phyloP scores from a whole-genome alignment of 1,140 invertebrate genomes.

The Drosophila mojavensis region DNA sequence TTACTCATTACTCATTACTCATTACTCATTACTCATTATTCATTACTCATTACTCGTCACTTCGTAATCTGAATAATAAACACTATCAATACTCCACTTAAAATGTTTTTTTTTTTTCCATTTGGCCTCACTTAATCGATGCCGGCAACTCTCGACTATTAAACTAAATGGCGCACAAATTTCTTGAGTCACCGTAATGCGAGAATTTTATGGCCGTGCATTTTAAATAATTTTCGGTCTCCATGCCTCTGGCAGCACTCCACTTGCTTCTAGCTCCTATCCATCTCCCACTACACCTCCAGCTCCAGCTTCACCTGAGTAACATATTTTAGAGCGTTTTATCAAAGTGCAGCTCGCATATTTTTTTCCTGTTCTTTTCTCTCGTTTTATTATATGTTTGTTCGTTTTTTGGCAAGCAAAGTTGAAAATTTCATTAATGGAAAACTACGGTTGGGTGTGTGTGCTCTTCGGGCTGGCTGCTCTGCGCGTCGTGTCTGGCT shows the following conservation, averaged over 20 bases:
- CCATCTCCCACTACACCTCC: not conserved
- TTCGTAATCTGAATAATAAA: too few species aligned
- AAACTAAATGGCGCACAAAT: not conserved
- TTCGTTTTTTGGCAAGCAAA: constrained; percentile 4
- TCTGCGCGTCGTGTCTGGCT: not conserved
- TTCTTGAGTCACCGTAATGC: constrained; percentile 12
- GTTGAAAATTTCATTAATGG: constrained; percentile 35
- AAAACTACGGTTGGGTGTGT: not conserved
- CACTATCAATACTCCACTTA: too few species aligned
- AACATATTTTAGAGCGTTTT: constrained; percentile 17
- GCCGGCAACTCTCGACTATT: not conserved
- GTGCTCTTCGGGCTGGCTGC: not conserved
- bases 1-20: too few species aligned
- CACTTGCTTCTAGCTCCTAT: not conserved
- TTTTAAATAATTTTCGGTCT: constrained; percentile 4
- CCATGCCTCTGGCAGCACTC: not conserved
- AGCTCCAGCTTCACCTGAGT: not conserved
- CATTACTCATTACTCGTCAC: too few species aligned
- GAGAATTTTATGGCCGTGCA: constrained; percentile 9
- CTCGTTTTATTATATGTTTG: not conserved
- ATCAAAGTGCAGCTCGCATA: constrained; percentile 7
- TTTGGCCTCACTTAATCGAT: not conserved
- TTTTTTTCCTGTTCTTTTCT: not conserved
- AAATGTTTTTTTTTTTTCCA: too few species aligned
- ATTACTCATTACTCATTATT: too few species aligned